A percentile compares a stretch with the other conserved stretches of the same genome.
These are phyloP conservation scores for Parauchenoglanis punctatus DNA, from an alignment of 2,797 vertebrate species.

Conservation along the genomic window DNA sequence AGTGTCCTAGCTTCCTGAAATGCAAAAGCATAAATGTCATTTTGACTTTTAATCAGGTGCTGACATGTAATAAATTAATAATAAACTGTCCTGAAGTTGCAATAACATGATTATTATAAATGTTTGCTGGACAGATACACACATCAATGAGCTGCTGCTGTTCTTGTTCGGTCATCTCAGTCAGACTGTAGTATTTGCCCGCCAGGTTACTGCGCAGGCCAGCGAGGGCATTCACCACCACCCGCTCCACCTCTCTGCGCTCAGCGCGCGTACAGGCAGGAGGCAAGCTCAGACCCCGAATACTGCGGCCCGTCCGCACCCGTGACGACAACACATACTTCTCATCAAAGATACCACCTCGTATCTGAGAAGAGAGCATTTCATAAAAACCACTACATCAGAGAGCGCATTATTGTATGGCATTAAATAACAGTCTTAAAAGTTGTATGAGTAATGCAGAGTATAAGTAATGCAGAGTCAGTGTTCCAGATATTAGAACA, in stretches of 20 bases:
- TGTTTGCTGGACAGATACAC: slow-evolving; percentile 62
- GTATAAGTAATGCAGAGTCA: too few species aligned
- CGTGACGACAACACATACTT: slow-evolving; percentile 93
- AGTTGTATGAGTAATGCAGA: neutral
- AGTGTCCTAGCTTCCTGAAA: neutral
- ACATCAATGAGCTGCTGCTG: slow-evolving; percentile 97
- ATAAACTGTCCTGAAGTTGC: neutral
- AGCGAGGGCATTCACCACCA: slow-evolving; percentile 83
- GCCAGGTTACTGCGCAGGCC: slow-evolving; percentile 85
- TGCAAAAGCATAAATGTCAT: neutral
- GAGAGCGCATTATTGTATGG: neutral
- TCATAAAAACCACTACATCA: neutral
- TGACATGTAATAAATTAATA: neutral
- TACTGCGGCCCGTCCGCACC: slow-evolving; percentile 94
- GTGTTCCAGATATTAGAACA: neutral
- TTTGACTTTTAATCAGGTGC: neutral
- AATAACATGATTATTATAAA: neutral
- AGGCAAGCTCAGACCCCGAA: slow-evolving; percentile 91
- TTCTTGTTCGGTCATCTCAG: slow-evolving; percentile 88
- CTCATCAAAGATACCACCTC: slow-evolving; percentile 87
- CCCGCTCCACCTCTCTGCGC: slow-evolving; percentile 91
- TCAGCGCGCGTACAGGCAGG: slow-evolving; percentile 92
- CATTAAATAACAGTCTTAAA: neutral
- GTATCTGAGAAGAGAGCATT: slow-evolving; percentile 73
- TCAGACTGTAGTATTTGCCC: slow-evolving; percentile 89